A percentile compares a stretch with the other conserved stretches of the same genome.
Evolutionary conservation across 1,140 invertebrate species (phyloP).

Genomic region (Drosophila arawakana): DNA sequence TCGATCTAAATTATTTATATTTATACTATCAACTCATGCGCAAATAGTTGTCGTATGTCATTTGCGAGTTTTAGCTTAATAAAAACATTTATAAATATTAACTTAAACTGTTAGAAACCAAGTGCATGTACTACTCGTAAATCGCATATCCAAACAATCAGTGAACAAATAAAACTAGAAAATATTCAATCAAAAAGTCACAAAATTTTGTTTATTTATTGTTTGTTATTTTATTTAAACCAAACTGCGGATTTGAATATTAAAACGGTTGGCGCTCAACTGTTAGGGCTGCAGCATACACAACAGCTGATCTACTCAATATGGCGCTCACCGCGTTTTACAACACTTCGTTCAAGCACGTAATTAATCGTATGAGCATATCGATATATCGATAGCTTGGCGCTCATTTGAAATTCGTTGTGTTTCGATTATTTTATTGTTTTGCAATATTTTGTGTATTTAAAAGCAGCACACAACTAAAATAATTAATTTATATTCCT

Average conservation of each 20-base stretch:
- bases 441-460: not conserved
- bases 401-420: not conserved
- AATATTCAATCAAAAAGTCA: conserved; percentile 50
- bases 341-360: conserved; percentile 6
- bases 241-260: not conserved
- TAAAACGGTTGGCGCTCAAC: not conserved
- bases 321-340: not conserved
- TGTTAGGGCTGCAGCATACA: conserved; percentile 15
- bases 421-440: not conserved
- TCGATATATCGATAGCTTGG: conserved; percentile 13
- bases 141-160: conserved; percentile 74
- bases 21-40: conserved; percentile 18
- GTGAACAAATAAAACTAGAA: conserved; percentile 75
- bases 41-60: conserved; percentile 27
- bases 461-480: not conserved
- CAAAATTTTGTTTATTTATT: not conserved
- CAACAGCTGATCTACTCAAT: not conserved
- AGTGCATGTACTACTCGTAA: conserved; percentile 53
- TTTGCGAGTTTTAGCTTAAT: conserved; percentile 25
- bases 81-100: conserved; percentile 23
- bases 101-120: conserved; percentile 42
- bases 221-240: not conserved
- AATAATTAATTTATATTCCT: conserved; percentile 26
- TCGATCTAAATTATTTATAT: conserved; percentile 29
- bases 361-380: not conserved